Evolutionary conservation across 2,888 invertebrate species (phyloP).

Genomic region (Eupsilia transversa): DNA sequence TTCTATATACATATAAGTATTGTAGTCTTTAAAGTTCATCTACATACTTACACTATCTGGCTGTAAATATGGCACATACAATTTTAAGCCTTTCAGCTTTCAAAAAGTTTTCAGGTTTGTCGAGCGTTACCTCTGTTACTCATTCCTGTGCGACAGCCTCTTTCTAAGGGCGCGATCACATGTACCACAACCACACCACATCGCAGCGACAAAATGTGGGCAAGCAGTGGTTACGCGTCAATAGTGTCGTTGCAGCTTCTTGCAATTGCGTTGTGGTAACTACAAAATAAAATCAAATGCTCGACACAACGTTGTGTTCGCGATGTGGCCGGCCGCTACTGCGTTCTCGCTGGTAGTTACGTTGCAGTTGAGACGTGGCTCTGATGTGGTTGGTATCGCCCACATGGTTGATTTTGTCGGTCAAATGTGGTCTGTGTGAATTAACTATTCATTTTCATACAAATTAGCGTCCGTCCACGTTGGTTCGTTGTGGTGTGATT

Average conservation of each 20-base stretch:
- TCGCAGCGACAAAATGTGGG: background rate
- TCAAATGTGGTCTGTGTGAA: background rate
- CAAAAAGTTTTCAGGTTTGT: background rate
- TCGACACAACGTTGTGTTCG: background rate
- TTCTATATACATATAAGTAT: conserved; percentile 27
- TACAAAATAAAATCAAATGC: background rate
- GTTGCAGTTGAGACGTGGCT: background rate
- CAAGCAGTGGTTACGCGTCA: background rate
- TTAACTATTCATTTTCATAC: background rate
- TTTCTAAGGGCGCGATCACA: background rate
- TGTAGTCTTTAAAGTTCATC: conserved; percentile 35
- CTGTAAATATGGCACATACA: background rate
- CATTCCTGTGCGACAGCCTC: background rate
- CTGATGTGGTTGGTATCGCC: background rate
- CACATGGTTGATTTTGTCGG: background rate
- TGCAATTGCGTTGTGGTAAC: background rate
- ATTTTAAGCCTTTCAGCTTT: no score
- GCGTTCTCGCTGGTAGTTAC: background rate
- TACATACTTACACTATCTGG: conserved; percentile 15
- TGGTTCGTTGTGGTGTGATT: background rate
- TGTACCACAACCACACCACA: background rate
- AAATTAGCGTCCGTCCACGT: background rate
- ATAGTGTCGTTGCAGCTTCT: background rate
- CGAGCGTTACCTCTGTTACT: background rate
- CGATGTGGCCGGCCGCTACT: background rate